phyloP scores from a whole-genome alignment of 1,140 invertebrate species.

The Gyrodactylus salaris region DNA sequence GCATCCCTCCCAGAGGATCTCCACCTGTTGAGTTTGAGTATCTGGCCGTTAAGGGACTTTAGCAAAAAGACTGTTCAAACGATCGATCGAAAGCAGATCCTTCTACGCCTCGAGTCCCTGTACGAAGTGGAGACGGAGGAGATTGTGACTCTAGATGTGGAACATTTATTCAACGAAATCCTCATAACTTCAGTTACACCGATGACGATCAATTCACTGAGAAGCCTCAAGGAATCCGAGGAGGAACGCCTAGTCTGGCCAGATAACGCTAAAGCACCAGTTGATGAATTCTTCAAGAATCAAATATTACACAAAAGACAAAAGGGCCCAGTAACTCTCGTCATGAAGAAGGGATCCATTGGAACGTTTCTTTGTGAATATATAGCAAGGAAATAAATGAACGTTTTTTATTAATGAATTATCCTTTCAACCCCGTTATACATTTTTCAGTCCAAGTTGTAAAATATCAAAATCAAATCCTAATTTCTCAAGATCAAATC shows the following conservation, averaged over 20 bases:
- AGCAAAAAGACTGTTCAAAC: neutral
- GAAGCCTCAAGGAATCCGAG: neutral
- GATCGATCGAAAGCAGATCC: neutral
- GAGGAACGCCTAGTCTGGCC: neutral
- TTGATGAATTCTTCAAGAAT: neutral
- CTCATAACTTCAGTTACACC: neutral
- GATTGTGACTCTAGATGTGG: neutral
- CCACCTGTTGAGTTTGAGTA: neutral
- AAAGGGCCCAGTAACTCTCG: neutral
- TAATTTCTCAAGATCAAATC: no score
- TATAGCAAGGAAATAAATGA: no score
- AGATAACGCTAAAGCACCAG: neutral
- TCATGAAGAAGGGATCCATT: neutral
- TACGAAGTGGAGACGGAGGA: neutral
- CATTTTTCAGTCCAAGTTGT: neutral
- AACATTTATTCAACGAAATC: neutral
- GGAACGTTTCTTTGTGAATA: neutral
- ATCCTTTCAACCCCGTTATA: neutral
- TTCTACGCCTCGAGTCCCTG: neutral
- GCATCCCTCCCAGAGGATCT: neutral
- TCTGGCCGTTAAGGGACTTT: neutral
- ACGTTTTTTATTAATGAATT: neutral
- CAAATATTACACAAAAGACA: neutral
- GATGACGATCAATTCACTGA: neutral
- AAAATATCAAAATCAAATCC: neutral